Percentiles rank a stretch among this genome's conserved stretches.
phyloP scores from a whole-genome alignment of 2,888 invertebrate species.

The Gasteruption jaculator region DNA sequence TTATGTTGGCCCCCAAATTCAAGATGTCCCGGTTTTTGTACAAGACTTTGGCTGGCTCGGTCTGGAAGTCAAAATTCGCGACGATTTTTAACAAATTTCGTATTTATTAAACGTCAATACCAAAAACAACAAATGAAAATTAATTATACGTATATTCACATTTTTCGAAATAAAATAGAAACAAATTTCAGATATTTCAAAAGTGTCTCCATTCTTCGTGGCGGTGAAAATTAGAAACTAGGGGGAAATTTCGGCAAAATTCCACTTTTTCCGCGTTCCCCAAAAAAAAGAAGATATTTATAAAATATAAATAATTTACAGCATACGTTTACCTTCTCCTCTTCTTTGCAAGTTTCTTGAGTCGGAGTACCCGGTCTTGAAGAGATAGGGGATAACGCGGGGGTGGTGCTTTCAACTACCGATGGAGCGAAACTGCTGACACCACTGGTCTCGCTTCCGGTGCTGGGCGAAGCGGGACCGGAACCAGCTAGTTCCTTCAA shows the following conservation, averaged over 20 bases:
- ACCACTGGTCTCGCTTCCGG: slow-evolving; percentile 60
- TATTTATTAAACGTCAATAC: no score
- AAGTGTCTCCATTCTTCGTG: background rate
- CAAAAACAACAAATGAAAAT: no score
- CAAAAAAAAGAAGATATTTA: no score
- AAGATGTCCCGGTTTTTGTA: slow-evolving; percentile 59
- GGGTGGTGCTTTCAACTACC: slow-evolving; percentile 52
- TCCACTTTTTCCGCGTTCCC: no score
- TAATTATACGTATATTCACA: no score
- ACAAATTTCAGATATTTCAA: no score
- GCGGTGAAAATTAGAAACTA: background rate
- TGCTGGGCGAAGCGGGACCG: slow-evolving; percentile 54
- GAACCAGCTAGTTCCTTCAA: slow-evolving; percentile 23
- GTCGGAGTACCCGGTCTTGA: slow-evolving; percentile 29
- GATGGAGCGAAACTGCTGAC: slow-evolving; percentile 59
- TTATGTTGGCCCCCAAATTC: slow-evolving; percentile 58
- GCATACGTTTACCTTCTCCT: slow-evolving; percentile 19
- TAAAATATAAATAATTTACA: no score
- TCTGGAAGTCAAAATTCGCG: background rate
- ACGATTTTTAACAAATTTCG: no score
- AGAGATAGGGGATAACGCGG: slow-evolving; percentile 21
- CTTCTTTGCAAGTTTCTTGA: background rate
- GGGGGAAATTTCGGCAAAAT: no score
- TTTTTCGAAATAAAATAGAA: no score
- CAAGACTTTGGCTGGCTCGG: slow-evolving; percentile 40